Evolutionary conservation across 2,888 invertebrate species (phyloP).

Genomic region (Sesamia inferens): DNA sequence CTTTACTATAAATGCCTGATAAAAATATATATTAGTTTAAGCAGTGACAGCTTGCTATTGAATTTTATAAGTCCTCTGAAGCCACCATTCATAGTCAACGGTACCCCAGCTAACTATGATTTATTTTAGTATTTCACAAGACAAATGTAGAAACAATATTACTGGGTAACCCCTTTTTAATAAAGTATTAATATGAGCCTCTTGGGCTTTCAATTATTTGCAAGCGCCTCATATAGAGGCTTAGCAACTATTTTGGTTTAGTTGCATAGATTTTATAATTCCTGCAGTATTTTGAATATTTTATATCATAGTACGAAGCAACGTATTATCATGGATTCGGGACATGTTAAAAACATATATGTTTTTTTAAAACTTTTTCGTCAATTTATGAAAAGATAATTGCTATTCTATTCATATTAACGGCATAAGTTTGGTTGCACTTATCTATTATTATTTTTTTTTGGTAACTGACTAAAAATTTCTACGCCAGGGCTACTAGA

Average conservation of each 20-base stretch:
- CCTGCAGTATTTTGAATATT: neutral
- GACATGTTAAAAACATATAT: neutral
- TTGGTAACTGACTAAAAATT: neutral
- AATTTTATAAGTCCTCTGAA: neutral
- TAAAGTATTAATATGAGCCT: neutral
- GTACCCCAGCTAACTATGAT: neutral
- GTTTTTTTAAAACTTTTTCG: too few species aligned
- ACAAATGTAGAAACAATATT: neutral
- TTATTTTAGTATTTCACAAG: neutral
- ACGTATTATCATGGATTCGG: neutral
- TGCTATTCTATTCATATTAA: neutral
- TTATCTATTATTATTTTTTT: neutral
- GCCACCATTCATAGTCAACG: neutral
- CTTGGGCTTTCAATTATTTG: neutral
- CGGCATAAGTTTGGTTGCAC: neutral
- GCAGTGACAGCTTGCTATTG: neutral
- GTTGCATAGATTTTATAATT: neutral
- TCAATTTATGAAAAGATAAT: too few species aligned
- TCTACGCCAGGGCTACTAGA: neutral
- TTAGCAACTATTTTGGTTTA: neutral
- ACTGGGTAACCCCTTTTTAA: neutral
- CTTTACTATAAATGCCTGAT: neutral
- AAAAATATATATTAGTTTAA: neutral
- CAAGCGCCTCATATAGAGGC: slow-evolving; percentile 1
- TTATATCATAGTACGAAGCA: too few species aligned